Evolutionary conservation across 2,888 invertebrate species (phyloP), one percentile per base, ranked within the genome.

Genomic region (Trachelus iudaicus): DNA sequence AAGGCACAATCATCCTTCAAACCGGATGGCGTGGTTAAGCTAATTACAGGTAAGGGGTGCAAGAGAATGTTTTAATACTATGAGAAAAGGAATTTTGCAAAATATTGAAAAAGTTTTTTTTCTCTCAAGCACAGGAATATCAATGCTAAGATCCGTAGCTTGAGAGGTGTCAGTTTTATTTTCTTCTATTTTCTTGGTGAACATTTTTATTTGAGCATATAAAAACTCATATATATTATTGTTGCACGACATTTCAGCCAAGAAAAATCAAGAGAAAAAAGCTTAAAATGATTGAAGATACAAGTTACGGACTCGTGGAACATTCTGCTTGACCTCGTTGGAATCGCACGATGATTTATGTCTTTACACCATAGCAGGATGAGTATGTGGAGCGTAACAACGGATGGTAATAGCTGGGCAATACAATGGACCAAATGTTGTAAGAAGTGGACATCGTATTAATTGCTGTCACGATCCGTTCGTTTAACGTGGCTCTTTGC

Each of bases 1-100:
- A 89, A 90, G 73, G 77, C 87, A 30, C 88, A 89, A 77, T 84
- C 87, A 1, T 84, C 86, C 6, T 87, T 85, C 80, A 90, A 89
- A 78, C 89, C 90, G 15, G 88, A 89, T 71, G 89, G 85, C n/a
- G 83, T 83, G 11, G 80, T 87, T 69, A 90, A 90, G 80, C 83
- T 90, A 75, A 90, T 90, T 75, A 90, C 90, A 79, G 88, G 90
- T 90, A 81, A 86, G 30, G 9, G 3, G 3, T 31, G 71, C 12
- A 71, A 23, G 71, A 71, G 31, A 71, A 56, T 23, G 56, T 56
- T 9, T 56, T 23, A 56, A 56, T 23, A 56, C 56, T 56, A 23
- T 23, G 56, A 56, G 23, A 23, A 56, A 56, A 56, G 23, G 23
- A 23, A 56, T 56, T 56, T 56, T 23, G 56, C 9, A 23, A 56